Evolutionary conservation across 64 coral and sea anemone genomes (phyloP), one percentile per base, ranked within the genome.

Genomic region (Acropora yongei): DNA sequence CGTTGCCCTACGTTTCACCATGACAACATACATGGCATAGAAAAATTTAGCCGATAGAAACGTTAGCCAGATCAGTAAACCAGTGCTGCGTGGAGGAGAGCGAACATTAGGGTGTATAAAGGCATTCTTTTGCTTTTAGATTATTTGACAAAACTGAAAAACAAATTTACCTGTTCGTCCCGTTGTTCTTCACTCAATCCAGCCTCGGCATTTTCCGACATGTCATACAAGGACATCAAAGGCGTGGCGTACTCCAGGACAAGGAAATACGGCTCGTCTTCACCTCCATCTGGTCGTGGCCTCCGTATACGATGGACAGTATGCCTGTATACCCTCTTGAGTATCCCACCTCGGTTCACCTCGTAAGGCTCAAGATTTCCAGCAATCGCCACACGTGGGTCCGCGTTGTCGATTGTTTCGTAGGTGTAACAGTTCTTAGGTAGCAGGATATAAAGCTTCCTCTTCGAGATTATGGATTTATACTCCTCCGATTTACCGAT

Each of bases 171-270:
- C 80, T 96, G 95, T 11, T 93, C 55, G 58, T 93, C 87, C 17
- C 91, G 84, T 9, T 96, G 91, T 17, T 93, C 48, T 6, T 76
- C 76, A 57, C 47, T 86, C 49, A 96, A 69, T 2, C 45, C 74
- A 43, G 80, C 87, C 8, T 89, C 82, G 11, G 41, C n/a, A n/a
- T n/a, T n/a, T n/a, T n/a, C n/a, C 2, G 95, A 96, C 95, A 96
- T 96, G 53, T 96, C 95, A 80, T 55, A 90, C 8, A 96, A 87
- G 20, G 87, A 87, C 95, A 96, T 79, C 40, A 96, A 48, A 1
- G 95, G 75, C 1, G 88, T 96, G 49, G 95, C 95, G 79, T 96
- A 96, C 47, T 96, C 95, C 76, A 86, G 47, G 3, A 96, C 46
- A 67, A 92, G 80, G 49, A 76, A 75, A 44, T 93, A 74, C 30